These are phyloP conservation scores for Cerceris rybyensis DNA, from an alignment of 2,888 invertebrate genomes.

Conservation along the genomic window DNA sequence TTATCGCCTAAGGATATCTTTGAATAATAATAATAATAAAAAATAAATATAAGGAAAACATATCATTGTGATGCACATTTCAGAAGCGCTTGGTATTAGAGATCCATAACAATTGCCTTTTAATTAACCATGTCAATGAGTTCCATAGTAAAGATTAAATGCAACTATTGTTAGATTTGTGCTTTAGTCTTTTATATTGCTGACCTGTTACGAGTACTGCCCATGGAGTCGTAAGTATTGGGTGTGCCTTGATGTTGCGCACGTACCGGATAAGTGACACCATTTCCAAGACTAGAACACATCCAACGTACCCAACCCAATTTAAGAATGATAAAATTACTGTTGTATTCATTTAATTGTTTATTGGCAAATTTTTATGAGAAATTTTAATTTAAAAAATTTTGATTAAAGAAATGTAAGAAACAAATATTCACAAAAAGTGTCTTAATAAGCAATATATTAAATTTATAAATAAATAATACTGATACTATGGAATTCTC, in stretches of 20 bases:
- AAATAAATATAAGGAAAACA: conserved; percentile 39
- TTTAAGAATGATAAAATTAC: conserved; percentile 62
- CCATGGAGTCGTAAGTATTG: conserved; percentile 93
- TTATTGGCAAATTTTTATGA: conserved; percentile 11
- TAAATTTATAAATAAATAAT: background rate
- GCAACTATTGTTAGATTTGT: conserved; percentile 57
- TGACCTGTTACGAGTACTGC: conserved; percentile 92
- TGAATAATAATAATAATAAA: conserved; percentile 9
- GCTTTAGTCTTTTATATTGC: conserved; percentile 81
- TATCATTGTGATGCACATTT: conserved; percentile 15
- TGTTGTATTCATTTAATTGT: conserved; percentile 32
- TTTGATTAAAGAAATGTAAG: conserved; percentile 14
- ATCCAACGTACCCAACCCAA: conserved; percentile 75
- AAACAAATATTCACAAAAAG: background rate
- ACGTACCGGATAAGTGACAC: conserved; percentile 92
- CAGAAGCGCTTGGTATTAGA: background rate
- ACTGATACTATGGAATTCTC: background rate
- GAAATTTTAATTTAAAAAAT: background rate
- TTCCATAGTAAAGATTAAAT: conserved; percentile 66
- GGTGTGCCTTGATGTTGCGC: conserved; percentile 87
- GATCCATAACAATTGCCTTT: conserved; percentile 36
- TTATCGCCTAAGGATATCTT: conserved; percentile 12
- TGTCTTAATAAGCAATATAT: background rate
- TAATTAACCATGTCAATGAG: conserved; percentile 48
- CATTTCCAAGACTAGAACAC: conserved; percentile 93